Evolutionary conservation across 2,797 vertebrate species (phyloP).

Genomic region (Phaenicophaeus curvirostris): DNA sequence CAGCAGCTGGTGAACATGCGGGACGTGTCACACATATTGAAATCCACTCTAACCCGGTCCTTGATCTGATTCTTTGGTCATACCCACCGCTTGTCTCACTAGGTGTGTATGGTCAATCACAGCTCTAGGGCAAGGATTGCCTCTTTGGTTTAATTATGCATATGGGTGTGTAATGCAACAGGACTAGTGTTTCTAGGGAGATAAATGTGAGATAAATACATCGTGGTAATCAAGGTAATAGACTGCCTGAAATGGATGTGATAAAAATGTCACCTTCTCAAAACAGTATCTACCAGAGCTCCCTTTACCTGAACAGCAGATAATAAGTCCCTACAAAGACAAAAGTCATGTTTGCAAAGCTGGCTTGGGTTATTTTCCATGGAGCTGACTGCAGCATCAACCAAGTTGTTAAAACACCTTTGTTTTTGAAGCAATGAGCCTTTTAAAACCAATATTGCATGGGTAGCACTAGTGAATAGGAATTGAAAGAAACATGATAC

Average conservation of each 20-base stretch:
- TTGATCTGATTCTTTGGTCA: background rate
- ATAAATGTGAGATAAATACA: background rate
- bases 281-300: background rate
- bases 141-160: background rate
- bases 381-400: background rate
- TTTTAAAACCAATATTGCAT: slow-evolving; percentile 8
- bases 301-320: background rate
- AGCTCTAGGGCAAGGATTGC: background rate
- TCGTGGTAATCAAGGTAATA: background rate
- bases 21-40: background rate
- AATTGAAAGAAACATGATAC: slow-evolving; percentile 62
- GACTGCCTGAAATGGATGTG: background rate
- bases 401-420: background rate
- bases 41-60: background rate
- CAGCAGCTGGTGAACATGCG: background rate
- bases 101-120: background rate
- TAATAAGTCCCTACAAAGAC: background rate
- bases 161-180: background rate
- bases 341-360: background rate
- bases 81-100: background rate
- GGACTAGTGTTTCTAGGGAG: background rate
- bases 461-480: slow-evolving; percentile 9
- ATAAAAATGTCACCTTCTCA: background rate
- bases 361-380: background rate
- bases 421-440: slow-evolving; percentile 41